A percentile compares a stretch with the other conserved stretches of the same genome.
These are phyloP conservation scores for Drosophila sproati DNA, from an alignment of 1,140 invertebrate species.

Conservation along the genomic window DNA sequence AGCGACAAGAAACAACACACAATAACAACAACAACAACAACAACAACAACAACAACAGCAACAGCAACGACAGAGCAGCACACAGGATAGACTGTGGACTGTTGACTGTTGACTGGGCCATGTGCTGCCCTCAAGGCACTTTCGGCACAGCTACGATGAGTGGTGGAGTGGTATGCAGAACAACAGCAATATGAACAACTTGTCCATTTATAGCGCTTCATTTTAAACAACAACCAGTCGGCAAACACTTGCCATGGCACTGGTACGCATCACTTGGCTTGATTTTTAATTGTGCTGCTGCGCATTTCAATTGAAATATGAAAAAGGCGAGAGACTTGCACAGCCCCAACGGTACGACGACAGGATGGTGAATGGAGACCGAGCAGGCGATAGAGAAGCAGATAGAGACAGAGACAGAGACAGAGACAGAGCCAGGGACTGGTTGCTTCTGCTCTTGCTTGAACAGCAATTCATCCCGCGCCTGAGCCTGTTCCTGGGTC, in stretches of 20 bases:
- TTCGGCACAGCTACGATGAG: slow-evolving; percentile 1
- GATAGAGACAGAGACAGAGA: neutral
- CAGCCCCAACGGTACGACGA: slow-evolving; percentile 31
- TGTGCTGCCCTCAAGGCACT: slow-evolving; percentile 42
- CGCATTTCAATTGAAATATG: slow-evolving; percentile 64
- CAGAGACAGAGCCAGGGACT: neutral
- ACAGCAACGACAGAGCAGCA: slow-evolving; percentile 1
- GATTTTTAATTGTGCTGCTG: slow-evolving; percentile 67
- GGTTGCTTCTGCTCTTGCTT: neutral
- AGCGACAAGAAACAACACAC: slow-evolving; percentile 38
- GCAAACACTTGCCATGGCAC: slow-evolving; percentile 52
- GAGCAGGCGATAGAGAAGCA: neutral
- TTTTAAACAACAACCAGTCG: slow-evolving; percentile 63
- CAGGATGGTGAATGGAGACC: slow-evolving; percentile 8
- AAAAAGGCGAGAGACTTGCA: slow-evolving; percentile 35
- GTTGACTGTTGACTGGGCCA: slow-evolving; percentile 42
- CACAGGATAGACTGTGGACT: slow-evolving; percentile 3
- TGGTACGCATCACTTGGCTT: slow-evolving; percentile 63
- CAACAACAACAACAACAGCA: slow-evolving; percentile 13
- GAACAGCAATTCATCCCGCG: neutral
- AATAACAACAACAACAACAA: slow-evolving; percentile 1
- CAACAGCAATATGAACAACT: slow-evolving; percentile 45
- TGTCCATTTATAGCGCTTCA: slow-evolving; percentile 65
- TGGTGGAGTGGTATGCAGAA: neutral
- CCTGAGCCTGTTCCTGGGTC: neutral